A percentile compares a stretch with the other conserved stretches of the same genome.
Conservation (phyloP, 2,797 vertebrate genomes). For the Sebastolobus altivelis region DNA sequence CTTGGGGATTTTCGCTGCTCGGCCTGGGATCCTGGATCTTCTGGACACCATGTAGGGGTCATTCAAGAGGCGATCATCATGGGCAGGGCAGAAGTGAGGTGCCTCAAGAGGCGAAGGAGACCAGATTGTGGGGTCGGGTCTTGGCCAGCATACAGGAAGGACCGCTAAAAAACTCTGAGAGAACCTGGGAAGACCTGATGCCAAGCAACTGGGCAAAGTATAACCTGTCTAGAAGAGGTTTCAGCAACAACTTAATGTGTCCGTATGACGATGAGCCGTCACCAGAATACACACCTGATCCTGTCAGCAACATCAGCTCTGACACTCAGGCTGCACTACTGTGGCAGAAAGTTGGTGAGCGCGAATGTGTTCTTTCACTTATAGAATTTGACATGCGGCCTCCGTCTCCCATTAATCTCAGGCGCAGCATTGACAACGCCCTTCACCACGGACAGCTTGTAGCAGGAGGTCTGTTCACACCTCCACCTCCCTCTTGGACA, state of each 20-base stretch:
- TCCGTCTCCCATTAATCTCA: conserved; percentile 90
- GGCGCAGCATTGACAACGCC: conserved; percentile 89
- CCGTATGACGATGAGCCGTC: conserved; percentile 77
- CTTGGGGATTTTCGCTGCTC: conserved; percentile 84
- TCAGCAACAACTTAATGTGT: conserved; percentile 82
- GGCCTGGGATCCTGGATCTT: conserved; percentile 84
- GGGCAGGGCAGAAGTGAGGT: conserved; percentile 44
- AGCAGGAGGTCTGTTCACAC: conserved; percentile 80
- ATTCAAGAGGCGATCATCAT: conserved; percentile 41
- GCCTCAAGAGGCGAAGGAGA: conserved; percentile 29
- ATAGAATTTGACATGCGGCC: conserved; percentile 90
- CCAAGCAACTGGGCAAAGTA: conserved; percentile 88
- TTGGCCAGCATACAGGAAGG: conserved; percentile 78
- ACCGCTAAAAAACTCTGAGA: conserved; percentile 63
- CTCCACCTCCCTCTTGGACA: conserved; percentile 78
- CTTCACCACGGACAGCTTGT: conserved; percentile 84
- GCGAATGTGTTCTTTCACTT: conserved; percentile 86
- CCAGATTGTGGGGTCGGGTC: conserved; percentile 84
- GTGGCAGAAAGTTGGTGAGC: conserved; percentile 79
- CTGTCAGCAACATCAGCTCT: conserved; percentile 53
- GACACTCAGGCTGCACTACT: conserved; percentile 66
- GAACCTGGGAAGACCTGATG: conserved; percentile 82
- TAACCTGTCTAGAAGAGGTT: conserved; percentile 75
- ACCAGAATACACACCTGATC: conserved; percentile 44
- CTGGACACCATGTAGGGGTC: conserved; percentile 71